These are phyloP conservation scores for Cyphomyrmex costatus DNA, from an alignment of 1,140 invertebrate genomes.

Conservation along the genomic window DNA sequence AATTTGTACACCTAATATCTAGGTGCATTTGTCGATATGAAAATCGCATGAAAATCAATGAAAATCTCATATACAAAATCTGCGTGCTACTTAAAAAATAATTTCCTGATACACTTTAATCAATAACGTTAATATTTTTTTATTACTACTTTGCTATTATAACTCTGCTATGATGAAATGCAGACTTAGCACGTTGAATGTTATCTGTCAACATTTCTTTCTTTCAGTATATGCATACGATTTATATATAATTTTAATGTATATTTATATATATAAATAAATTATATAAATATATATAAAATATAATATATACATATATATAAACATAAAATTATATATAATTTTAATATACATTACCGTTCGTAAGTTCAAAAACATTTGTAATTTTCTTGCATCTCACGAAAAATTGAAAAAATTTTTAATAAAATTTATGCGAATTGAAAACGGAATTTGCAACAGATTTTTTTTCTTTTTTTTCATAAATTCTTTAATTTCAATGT, in stretches of 20 bases:
- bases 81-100: neutral
- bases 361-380: no score
- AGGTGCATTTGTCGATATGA: neutral
- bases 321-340: constrained; percentile 22
- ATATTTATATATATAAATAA: constrained; percentile 24
- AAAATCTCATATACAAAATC: neutral
- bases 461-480: no score
- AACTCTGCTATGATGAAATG: neutral
- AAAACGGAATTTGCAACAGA: no score
- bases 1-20: no score
- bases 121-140: neutral
- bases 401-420: no score
- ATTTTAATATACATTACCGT: neutral
- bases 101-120: neutral
- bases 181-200: neutral
- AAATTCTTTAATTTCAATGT: no score
- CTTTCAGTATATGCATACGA: neutral
- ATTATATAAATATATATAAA: constrained; percentile 11
- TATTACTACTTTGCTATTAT: neutral
- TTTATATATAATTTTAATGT: constrained; percentile 15
- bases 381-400: no score
- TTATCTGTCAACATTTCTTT: neutral
- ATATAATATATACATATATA: neutral
- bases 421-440: no score
- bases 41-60: neutral